These are phyloP conservation scores for Drosophila parthenogenetica DNA, from an alignment of 2,888 invertebrate species.

Conservation along the genomic window DNA sequence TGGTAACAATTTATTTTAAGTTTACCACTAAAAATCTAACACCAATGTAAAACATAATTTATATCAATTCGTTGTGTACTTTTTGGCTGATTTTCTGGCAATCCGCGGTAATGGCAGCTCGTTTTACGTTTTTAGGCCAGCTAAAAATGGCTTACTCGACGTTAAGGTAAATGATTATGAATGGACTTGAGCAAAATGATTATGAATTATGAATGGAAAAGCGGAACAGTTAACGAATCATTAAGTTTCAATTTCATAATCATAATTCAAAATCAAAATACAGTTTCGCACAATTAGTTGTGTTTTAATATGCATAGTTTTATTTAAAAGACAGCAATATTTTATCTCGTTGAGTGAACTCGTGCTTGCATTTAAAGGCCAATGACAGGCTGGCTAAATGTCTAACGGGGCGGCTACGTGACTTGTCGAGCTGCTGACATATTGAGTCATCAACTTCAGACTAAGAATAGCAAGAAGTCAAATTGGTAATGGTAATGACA, in stretches of 20 bases:
- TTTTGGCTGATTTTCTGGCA: too few species aligned
- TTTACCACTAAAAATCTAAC: too few species aligned
- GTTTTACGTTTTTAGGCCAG: background rate
- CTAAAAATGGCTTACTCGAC: background rate
- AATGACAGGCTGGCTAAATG: background rate
- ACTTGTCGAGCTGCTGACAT: constrained; percentile 73
- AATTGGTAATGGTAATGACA: constrained; percentile 76
- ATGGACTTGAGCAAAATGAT: constrained; percentile 17
- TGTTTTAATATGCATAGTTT: constrained; percentile 33
- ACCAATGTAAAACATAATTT: too few species aligned
- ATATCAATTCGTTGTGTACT: too few species aligned
- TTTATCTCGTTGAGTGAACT: background rate
- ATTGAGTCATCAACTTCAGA: constrained; percentile 78
- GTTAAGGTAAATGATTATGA: constrained; percentile 7
- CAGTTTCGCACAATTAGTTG: constrained; percentile 6
- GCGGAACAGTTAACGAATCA: constrained; percentile 1
- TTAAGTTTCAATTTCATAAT: constrained; percentile 18
- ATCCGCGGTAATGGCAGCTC: too few species aligned
- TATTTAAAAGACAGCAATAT: constrained; percentile 22
- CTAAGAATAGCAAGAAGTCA: constrained; percentile 62
- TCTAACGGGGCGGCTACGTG: constrained; percentile 53
- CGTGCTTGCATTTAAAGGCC: constrained; percentile 18
- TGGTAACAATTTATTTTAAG: background rate
- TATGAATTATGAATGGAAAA: constrained; percentile 13
- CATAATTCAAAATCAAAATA: constrained; percentile 7